Evolutionary conservation across 2,888 invertebrate genomes (phyloP).

Genomic region (Pomacea canaliculata): DNA sequence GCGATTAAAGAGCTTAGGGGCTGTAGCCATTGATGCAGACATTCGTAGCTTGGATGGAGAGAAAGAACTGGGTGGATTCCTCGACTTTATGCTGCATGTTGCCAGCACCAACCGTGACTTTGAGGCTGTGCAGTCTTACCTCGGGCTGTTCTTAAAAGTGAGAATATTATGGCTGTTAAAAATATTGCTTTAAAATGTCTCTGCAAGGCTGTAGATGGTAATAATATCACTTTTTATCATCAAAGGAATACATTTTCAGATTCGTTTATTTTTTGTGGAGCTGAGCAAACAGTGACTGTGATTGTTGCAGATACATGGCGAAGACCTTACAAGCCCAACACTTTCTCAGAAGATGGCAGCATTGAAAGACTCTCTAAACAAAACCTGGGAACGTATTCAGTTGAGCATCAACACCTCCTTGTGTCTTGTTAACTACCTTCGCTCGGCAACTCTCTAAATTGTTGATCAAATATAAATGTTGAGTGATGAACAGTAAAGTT

Average conservation of each 20-base stretch:
- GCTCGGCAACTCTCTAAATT: slow-evolving; percentile 62
- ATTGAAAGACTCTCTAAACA: slow-evolving; percentile 43
- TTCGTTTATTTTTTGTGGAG: not conserved
- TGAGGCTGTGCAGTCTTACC: slow-evolving; percentile 90
- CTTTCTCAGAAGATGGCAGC: slow-evolving; percentile 45
- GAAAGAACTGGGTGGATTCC: slow-evolving; percentile 82
- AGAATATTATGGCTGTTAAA: not conserved
- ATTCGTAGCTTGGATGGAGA: slow-evolving; percentile 84
- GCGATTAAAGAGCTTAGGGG: slow-evolving; percentile 80
- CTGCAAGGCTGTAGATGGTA: not conserved
- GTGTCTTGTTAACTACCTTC: slow-evolving; percentile 66
- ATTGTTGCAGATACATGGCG: slow-evolving; percentile 62
- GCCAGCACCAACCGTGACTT: slow-evolving; percentile 84
- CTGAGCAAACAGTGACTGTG: not conserved
- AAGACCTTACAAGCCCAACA: slow-evolving; percentile 51
- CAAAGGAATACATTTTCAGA: not conserved
- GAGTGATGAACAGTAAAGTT: too few species aligned
- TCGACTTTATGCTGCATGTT: slow-evolving; percentile 80
- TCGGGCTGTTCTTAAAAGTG: slow-evolving; percentile 87
- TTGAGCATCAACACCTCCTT: slow-evolving; percentile 60
- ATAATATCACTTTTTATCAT: not conserved
- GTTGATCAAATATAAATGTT: not conserved
- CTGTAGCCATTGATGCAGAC: slow-evolving; percentile 89
- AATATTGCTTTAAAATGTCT: not conserved
- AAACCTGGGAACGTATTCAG: slow-evolving; percentile 56